Conservation (phyloP, 2,797 vertebrate genomes). For the Chelonia mydas region DNA sequence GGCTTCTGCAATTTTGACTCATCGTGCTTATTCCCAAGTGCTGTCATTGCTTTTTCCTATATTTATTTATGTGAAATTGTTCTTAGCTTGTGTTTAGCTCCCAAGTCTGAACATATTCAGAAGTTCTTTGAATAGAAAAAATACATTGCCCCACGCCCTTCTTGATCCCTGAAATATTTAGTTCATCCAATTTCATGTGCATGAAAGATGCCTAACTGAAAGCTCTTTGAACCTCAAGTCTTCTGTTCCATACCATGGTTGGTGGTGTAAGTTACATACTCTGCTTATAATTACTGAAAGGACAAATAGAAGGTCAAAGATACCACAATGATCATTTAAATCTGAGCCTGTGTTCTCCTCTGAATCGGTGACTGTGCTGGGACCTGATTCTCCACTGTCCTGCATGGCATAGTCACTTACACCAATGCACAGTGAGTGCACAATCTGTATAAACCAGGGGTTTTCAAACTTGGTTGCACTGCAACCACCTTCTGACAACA, state of each 20-base stretch:
- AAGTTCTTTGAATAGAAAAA: conserved; percentile 25
- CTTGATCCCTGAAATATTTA: not conserved
- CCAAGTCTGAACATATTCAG: conserved; percentile 33
- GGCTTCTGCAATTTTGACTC: conserved; percentile 69
- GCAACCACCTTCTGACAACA: too few relatives aligned
- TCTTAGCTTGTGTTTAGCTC: conserved; percentile 39
- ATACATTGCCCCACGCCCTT: not conserved
- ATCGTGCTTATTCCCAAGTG: conserved; percentile 72
- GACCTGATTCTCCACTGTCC: not conserved
- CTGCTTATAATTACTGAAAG: not conserved
- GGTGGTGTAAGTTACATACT: too few relatives aligned
- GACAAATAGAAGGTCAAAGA: not conserved
- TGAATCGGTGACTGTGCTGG: not conserved
- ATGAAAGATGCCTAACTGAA: not conserved
- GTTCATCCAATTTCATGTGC: not conserved
- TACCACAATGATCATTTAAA: not conserved
- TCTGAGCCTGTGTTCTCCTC: not conserved
- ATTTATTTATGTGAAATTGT: conserved; percentile 72
- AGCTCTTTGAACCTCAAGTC: not conserved
- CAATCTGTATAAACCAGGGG: not conserved
- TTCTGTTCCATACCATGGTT: not conserved
- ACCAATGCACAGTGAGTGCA: not conserved
- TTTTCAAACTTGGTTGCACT: too few relatives aligned
- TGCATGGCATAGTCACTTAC: not conserved
- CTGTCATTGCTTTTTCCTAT: conserved; percentile 68